Evolutionary conservation across 1,140 invertebrate genomes (phyloP), one percentile per base, ranked within the genome.

Genomic region (Venturia canescens): DNA sequence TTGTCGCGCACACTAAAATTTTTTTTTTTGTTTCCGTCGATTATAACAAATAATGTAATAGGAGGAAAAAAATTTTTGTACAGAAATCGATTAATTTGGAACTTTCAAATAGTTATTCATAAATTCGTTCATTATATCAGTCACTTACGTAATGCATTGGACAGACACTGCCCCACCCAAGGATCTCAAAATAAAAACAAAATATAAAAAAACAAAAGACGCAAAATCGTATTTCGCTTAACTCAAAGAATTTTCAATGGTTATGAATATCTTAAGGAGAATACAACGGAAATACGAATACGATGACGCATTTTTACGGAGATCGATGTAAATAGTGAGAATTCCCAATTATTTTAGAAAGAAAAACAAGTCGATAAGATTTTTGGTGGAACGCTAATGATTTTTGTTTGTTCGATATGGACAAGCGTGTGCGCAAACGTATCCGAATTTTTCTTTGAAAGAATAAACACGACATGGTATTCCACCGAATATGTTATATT

Each of bases 401-500:
- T 31, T 79, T 50, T 66, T 79, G 38, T 44, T 23, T 44, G 18
- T 79, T 15, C 11, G 50, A 76, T 27, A 57, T 27, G 21, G 29
- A 60, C 48, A 34, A 23, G 16, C 0, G 13, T 53, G 3, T 7
- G 31, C 31, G 3, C 31, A 11, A 53, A 53, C 50, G 11, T 3
- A 11, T 53, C 3, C 15, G 13, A 15, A 53, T 71, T 44, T 18
- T 7, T 71, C 18, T 23, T 38, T 18, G 44, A 71, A 71, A 71
- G 11, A 26, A 21, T 0, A 53, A 53, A 11, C n/a, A 53, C 1
- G 15, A 53, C 18, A n/a, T 44, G n/a, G 69, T 6, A 34, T 71
- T 18, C 69, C 31, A n/a, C 29, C 34, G 34, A 9, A 50, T 23
- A 74, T 69, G 85, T 88, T 89, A 87, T 83, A 84, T 90, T 89